A percentile compares a stretch with the other conserved stretches of the same genome.
Conservation (phyloP, 2,113 vertebrate genomes). For the Tragelaphus buxtoni region DNA sequence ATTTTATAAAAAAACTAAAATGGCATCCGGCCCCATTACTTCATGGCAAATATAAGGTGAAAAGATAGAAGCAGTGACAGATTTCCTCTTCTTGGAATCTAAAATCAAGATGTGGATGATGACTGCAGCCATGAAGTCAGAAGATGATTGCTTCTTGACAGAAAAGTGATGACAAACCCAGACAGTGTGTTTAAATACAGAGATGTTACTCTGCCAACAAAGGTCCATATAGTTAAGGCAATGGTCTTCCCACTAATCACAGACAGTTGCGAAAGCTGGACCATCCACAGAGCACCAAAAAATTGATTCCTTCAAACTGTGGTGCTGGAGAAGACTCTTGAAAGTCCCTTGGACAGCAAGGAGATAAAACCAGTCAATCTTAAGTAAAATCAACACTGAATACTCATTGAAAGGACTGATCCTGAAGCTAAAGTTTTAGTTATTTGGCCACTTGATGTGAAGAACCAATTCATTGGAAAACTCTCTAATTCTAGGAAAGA, state of each 20-base stretch:
- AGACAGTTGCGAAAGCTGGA: background rate
- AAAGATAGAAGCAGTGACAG: background rate
- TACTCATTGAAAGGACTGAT: background rate
- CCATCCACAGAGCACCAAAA: background rate
- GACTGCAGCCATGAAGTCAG: background rate
- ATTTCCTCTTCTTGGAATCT: background rate
- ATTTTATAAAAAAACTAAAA: background rate
- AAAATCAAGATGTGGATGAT: background rate
- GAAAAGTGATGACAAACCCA: background rate
- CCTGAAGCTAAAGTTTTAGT: background rate
- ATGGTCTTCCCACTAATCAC: background rate
- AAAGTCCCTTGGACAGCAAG: background rate
- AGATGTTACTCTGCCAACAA: background rate
- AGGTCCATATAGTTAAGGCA: background rate
- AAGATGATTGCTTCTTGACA: background rate
- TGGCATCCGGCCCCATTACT: rapidly evolving
- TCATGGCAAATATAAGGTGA: background rate
- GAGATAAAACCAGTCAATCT: background rate
- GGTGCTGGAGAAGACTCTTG: background rate
- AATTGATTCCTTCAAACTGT: background rate
- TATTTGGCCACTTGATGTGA: background rate
- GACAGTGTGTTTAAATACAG: background rate
- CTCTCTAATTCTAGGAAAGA: background rate
- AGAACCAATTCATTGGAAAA: background rate
- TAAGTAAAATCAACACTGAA: background rate